Evolutionary conservation across 2,797 vertebrate species (phyloP).

Genomic region (Characodon lateralis): DNA sequence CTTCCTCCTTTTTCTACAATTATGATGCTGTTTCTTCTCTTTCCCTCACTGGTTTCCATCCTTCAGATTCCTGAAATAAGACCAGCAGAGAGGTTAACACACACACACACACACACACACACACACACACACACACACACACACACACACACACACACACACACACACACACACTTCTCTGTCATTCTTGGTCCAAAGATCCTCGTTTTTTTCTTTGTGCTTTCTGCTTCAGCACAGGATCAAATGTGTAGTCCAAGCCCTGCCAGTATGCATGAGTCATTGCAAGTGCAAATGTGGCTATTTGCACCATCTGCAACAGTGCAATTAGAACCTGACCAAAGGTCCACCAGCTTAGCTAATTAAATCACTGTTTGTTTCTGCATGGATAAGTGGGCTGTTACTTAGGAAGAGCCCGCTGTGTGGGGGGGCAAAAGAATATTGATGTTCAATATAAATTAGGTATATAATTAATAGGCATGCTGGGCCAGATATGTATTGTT

Average conservation of each 20-base stretch:
- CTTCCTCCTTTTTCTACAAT: conserved; percentile 18
- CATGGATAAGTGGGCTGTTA: conserved; percentile 45
- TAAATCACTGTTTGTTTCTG: conserved; percentile 59
- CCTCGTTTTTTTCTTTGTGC: conserved; percentile 5
- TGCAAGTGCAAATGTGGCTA: conserved; percentile 19
- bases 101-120: background rate
- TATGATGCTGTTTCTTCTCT: conserved; percentile 18
- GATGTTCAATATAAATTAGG: conserved; percentile 41
- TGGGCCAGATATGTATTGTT: conserved; percentile 16
- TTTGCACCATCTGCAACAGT: conserved; percentile 24
- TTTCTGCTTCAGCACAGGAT: conserved; percentile 19
- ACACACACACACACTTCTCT: background rate
- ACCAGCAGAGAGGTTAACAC: conserved; percentile 50
- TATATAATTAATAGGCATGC: conserved; percentile 47
- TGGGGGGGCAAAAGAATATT: conserved; percentile 18
- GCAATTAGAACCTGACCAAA: conserved; percentile 51
- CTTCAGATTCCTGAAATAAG: conserved; percentile 32
- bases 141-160: background rate
- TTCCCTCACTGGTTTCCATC: conserved; percentile 8
- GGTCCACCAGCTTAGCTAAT: conserved; percentile 58
- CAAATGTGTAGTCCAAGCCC: conserved; percentile 13
- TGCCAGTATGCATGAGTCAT: background rate
- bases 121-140: too few species aligned
- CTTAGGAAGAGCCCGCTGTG: conserved; percentile 15
- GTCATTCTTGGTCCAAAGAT: conserved; percentile 5